Base-by-base conservation (phyloP, 2,888 invertebrate genomes). In the Cheilosia vulpina region DNA sequence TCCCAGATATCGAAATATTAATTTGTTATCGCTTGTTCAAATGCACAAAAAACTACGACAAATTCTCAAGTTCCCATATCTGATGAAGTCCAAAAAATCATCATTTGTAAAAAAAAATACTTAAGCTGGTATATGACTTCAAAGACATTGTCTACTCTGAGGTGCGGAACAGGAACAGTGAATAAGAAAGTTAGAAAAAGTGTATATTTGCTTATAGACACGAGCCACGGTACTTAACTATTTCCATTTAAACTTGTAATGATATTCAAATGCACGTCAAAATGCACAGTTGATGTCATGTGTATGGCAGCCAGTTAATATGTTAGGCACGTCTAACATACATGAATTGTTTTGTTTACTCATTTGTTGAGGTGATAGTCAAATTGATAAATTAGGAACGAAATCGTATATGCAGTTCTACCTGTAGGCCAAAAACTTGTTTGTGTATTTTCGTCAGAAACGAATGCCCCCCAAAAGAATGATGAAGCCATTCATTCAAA, bases 261-360 rank as follows among this genome's bases (percentile, higher is more conserved):
- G n/a, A 55, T 24, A 55, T 57, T 45, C 57, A 55, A 45, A 69
- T 17, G 15, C 19, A 57, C 31, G 19, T 27, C 55, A 31, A 57
- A 21, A 52, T 21, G 55, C 47, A 13, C 15, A n/a, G 43, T 63
- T 62, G 55, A 62, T 63, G 53, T 50, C 57, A 69, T 69, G 75
- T 81, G 13, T 15, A 57, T 43, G 55, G 21, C 17, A 27, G 17
- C 17, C 24, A 47, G 38, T 71, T 78, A 47, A 19, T 15, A 81
- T 55, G 69, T 52, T n/a, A 76, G 57, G 24, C 81, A 81, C 69
- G 76, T 69, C 31, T 21, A 2, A 47, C 17, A 34, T 24, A 75
- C 19, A 31, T 31, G 62, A 80, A 68, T 75, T 53, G 72, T 55
- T 80, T 24, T 63, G 55, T 50, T 75, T 62, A 63, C 47, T 62